Evolutionary conservation across 1,140 invertebrate genomes (phyloP).

Genomic region (Trinorchestia longiramus): DNA sequence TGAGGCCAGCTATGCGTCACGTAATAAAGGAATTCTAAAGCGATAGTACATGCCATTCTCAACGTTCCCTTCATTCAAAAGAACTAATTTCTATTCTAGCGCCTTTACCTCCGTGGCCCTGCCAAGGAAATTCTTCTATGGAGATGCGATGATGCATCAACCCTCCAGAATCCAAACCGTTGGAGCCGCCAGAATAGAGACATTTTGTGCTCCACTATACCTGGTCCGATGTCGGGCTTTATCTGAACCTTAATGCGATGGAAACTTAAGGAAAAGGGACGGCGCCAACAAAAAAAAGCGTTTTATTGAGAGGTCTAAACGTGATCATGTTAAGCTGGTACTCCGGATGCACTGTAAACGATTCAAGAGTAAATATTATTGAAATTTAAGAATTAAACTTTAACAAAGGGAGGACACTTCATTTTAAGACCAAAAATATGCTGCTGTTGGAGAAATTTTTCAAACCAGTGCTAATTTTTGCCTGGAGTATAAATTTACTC

Average conservation of each 20-base stretch:
- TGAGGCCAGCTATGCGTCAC: background rate
- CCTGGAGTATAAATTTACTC: background rate
- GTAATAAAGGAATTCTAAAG: slow-evolving; percentile 43
- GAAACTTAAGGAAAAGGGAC: slow-evolving; percentile 33
- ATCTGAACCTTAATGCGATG: background rate
- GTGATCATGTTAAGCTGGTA: background rate
- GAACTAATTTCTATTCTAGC: slow-evolving; percentile 47
- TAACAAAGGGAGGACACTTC: background rate
- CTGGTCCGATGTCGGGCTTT: background rate
- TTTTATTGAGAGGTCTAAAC: background rate
- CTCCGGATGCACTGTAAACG: background rate
- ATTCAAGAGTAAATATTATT: background rate
- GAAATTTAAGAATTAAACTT: background rate
- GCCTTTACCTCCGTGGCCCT: slow-evolving; percentile 16
- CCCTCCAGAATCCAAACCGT: slow-evolving; percentile 21
- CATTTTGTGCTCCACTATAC: slow-evolving; percentile 14
- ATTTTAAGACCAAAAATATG: background rate
- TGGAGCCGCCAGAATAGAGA: slow-evolving; percentile 5
- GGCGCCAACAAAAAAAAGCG: background rate
- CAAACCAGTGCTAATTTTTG: background rate
- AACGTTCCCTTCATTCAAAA: slow-evolving; percentile 35
- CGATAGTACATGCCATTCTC: slow-evolving; percentile 41
- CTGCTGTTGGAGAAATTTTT: background rate
- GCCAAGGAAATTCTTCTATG: slow-evolving; percentile 41
- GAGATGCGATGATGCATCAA: slow-evolving; percentile 39